Conservation (phyloP, 1,140 invertebrate species). For the Rhyzopertha dominica region DNA sequence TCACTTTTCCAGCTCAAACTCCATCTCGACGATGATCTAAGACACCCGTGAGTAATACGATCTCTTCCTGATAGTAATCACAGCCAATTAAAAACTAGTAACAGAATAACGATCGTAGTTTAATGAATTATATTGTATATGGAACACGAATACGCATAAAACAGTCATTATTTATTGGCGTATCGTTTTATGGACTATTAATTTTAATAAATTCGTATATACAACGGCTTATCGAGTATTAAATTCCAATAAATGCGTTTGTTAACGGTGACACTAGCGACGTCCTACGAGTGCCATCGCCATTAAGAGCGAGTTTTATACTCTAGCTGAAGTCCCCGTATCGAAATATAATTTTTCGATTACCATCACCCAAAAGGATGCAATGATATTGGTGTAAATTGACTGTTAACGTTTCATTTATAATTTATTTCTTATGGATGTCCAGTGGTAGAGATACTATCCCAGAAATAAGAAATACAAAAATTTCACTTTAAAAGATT, state of each 20-base stretch:
- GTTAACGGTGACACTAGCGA: slow-evolving; percentile 2
- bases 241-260: slow-evolving; percentile 3
- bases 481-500: too few relatives aligned
- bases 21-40: too few relatives aligned
- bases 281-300: neutral
- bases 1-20: too few relatives aligned
- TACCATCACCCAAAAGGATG: neutral
- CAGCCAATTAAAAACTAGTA: too few relatives aligned
- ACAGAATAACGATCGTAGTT: too few relatives aligned
- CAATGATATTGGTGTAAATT: neutral
- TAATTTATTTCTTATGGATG: slow-evolving; percentile 4
- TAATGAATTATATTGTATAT: too few relatives aligned
- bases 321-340: neutral
- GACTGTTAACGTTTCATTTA: neutral
- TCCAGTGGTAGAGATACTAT: neutral
- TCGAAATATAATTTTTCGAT: neutral
- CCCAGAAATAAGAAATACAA: too few relatives aligned
- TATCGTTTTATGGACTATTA: slow-evolving; percentile 10
- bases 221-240: slow-evolving; percentile 1
- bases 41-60: too few relatives aligned
- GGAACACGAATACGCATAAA: slow-evolving; percentile 11
- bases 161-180: slow-evolving; percentile 4
- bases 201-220: slow-evolving; percentile 10
- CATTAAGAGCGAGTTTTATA: neutral
- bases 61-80: too few relatives aligned